phyloP scores from a whole-genome alignment of 2,797 vertebrate species.

The Gephyroberyx darwinii region DNA sequence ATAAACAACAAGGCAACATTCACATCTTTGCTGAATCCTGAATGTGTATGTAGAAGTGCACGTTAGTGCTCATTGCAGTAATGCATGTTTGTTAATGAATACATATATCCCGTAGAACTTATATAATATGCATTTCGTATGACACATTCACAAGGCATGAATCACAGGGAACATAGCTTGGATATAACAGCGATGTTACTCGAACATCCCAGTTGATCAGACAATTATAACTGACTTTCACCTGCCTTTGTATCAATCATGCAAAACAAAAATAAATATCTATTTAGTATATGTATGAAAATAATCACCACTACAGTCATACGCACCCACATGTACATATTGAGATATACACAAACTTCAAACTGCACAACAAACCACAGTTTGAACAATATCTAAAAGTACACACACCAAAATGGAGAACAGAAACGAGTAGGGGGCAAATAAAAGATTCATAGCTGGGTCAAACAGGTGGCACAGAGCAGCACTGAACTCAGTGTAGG shows the following conservation, averaged over 20 bases:
- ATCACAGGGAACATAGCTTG: slow-evolving; percentile 69
- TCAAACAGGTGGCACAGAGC: slow-evolving; percentile 82
- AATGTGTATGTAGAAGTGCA: slow-evolving; percentile 37
- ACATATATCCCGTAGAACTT: slow-evolving; percentile 51
- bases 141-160: slow-evolving; percentile 77
- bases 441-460: slow-evolving; percentile 57
- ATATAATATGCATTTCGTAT: slow-evolving; percentile 63
- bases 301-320: slow-evolving; percentile 77
- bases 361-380: slow-evolving; percentile 76
- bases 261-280: slow-evolving; percentile 81
- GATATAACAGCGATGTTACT: slow-evolving; percentile 65
- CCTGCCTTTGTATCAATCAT: slow-evolving; percentile 77
- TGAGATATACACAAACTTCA: slow-evolving; percentile 76
- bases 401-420: slow-evolving; percentile 73
- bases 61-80: slow-evolving; percentile 23
- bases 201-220: slow-evolving; percentile 69
- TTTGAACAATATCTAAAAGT: slow-evolving; percentile 81
- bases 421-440: slow-evolving; percentile 36
- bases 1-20: slow-evolving; percentile 52
- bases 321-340: slow-evolving; percentile 77
- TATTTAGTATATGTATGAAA: slow-evolving; percentile 74
- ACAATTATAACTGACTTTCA: slow-evolving; percentile 69
- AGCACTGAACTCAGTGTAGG: slow-evolving; percentile 90
- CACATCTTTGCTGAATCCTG: slow-evolving; percentile 27
- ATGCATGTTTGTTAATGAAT: slow-evolving; percentile 45